Percentiles rank a stretch among this genome's conserved stretches.
Evolutionary conservation across 2,888 invertebrate genomes (phyloP).

Genomic region (Trimorus sp.): DNA sequence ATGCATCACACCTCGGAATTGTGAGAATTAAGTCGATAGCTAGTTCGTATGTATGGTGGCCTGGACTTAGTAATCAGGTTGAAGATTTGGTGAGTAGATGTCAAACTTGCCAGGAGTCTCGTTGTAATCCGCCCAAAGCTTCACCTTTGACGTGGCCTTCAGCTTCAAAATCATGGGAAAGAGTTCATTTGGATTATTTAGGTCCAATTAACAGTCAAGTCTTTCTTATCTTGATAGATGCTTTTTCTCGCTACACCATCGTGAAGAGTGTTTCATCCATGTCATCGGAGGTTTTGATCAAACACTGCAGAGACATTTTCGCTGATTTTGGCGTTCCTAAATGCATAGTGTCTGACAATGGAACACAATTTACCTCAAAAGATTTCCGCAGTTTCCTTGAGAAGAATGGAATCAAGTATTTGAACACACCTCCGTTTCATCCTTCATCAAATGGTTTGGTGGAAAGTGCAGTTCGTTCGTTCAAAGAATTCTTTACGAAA

Average conservation of each 20-base stretch:
- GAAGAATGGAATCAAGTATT: constrained; percentile 6
- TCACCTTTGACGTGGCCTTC: constrained; percentile 13
- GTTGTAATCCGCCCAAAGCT: background rate
- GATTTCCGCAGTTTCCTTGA: constrained; percentile 1
- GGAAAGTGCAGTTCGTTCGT: constrained; percentile 6
- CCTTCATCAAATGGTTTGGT: constrained; percentile 16
- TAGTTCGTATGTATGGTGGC: constrained; percentile 67
- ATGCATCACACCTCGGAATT: too few relatives aligned
- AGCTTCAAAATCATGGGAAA: constrained; percentile 6
- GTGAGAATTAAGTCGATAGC: constrained; percentile 67
- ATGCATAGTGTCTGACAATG: constrained; percentile 18
- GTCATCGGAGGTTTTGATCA: background rate
- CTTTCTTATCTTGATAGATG: constrained; percentile 23
- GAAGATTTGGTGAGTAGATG: background rate
- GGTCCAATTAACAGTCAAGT: constrained; percentile 16
- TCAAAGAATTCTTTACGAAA: constrained; percentile 11
- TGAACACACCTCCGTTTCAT: constrained; percentile 19
- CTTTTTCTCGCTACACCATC: constrained; percentile 6
- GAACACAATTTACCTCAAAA: constrained; percentile 10
- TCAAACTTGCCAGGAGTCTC: background rate
- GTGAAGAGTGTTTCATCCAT: constrained; percentile 11
- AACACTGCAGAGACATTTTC: constrained; percentile 3
- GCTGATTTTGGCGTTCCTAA: constrained; percentile 6
- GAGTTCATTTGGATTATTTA: constrained; percentile 17
- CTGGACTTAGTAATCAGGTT: constrained; percentile 54